Evolutionary conservation across 2,888 invertebrate genomes (phyloP).

Genomic region (Pachydiplax longipennis): DNA sequence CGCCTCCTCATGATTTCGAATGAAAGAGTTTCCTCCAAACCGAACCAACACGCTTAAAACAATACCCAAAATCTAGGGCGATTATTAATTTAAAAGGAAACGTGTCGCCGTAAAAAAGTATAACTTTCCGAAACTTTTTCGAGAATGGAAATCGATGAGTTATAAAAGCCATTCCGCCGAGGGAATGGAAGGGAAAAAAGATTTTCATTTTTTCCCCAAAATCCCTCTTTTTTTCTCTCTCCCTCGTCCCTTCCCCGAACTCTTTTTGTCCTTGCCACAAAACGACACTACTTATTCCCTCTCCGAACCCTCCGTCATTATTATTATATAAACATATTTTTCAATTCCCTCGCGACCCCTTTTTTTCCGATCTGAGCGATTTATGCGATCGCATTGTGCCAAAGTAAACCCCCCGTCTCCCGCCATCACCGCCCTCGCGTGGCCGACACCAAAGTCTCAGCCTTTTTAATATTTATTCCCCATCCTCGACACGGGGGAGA

Average conservation of each 20-base stretch:
- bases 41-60: no score
- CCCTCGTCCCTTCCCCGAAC: background rate
- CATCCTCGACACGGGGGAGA: background rate
- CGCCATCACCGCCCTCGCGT: background rate
- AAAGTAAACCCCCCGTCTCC: background rate
- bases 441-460: background rate
- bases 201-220: background rate
- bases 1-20: no score
- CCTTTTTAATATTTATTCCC: slow-evolving; percentile 38
- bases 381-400: slow-evolving; percentile 26
- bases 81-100: no score
- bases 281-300: slow-evolving; percentile 4
- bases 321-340: slow-evolving; percentile 37
- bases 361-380: slow-evolving; percentile 22
- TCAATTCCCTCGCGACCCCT: slow-evolving; percentile 32
- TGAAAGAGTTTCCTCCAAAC: no score
- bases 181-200: background rate
- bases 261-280: background rate
- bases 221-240: background rate
- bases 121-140: background rate
- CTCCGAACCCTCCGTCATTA: background rate
- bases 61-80: no score
- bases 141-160: background rate
- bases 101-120: no score
- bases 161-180: background rate